These are phyloP conservation scores for Pterocles gutturalis DNA, from an alignment of 2,113 vertebrate species.

Conservation along the genomic window DNA sequence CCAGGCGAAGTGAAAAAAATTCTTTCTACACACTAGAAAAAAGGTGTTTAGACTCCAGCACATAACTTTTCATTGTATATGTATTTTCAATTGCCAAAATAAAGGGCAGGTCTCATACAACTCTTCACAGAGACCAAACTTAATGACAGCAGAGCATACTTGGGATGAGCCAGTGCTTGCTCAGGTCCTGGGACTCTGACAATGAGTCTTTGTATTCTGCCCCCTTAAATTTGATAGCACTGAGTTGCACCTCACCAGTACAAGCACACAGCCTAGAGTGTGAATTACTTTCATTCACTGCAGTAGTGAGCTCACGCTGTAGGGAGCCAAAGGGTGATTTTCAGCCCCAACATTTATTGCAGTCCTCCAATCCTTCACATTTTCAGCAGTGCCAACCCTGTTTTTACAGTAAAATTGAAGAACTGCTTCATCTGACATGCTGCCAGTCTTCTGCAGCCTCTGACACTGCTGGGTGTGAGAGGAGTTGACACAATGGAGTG, in stretches of 20 bases:
- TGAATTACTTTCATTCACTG: neutral
- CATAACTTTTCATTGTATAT: neutral
- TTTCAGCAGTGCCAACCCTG: neutral
- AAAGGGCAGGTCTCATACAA: neutral
- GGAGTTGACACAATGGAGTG: neutral
- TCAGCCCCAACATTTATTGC: neutral
- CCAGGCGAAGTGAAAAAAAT: constrained; percentile 1
- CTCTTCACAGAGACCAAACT: neutral
- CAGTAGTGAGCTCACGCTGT: neutral
- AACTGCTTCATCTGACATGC: neutral
- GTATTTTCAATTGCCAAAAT: neutral
- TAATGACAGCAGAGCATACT: neutral
- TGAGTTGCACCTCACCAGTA: neutral
- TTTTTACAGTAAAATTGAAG: neutral
- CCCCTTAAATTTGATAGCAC: neutral
- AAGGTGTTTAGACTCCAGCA: neutral
- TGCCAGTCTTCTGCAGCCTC: neutral
- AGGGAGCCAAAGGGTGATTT: neutral
- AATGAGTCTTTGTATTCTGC: neutral
- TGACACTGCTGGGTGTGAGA: neutral
- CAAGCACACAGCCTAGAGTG: fast-evolving
- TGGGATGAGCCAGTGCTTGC: neutral
- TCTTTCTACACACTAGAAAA: neutral
- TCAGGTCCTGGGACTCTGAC: neutral
- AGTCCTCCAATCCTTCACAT: neutral